These are phyloP conservation scores for Clanis bilineata DNA, from an alignment of 2,888 invertebrate genomes.

Conservation along the genomic window DNA sequence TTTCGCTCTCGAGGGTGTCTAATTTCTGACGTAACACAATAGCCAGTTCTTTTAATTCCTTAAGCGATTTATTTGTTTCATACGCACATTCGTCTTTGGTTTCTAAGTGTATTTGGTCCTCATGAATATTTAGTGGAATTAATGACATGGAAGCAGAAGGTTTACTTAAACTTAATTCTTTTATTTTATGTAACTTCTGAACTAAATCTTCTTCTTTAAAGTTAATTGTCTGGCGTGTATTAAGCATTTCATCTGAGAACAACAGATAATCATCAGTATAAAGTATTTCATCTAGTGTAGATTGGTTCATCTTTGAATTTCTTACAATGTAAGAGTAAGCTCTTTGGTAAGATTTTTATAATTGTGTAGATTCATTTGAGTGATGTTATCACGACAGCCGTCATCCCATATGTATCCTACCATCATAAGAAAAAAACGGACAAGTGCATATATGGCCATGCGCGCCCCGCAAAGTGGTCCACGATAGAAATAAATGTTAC, in stretches of 20 bases:
- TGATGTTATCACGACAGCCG: too few relatives aligned
- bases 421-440: too few relatives aligned
- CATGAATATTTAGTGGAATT: conserved; percentile 23
- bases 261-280: neutral
- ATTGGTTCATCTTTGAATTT: too few relatives aligned
- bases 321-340: too few relatives aligned
- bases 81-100: conserved; percentile 18
- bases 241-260: conserved; percentile 27
- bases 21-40: conserved; percentile 65
- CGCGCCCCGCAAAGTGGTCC: too few relatives aligned
- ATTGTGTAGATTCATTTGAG: too few relatives aligned
- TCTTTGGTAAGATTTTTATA: too few relatives aligned
- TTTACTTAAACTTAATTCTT: conserved; percentile 38
- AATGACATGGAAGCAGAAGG: conserved; percentile 18
- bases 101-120: conserved; percentile 16
- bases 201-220: conserved; percentile 40
- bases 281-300: neutral
- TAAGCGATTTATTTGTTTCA: conserved; percentile 48
- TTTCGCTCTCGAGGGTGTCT: conserved; percentile 65
- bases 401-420: too few relatives aligned
- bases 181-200: conserved; percentile 44
- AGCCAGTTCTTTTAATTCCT: conserved; percentile 68
- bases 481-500: too few relatives aligned
- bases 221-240: conserved; percentile 23
- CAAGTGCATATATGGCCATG: too few relatives aligned